Base-by-base conservation (phyloP, 1,140 invertebrate genomes). In the Maniola jurtina region DNA sequence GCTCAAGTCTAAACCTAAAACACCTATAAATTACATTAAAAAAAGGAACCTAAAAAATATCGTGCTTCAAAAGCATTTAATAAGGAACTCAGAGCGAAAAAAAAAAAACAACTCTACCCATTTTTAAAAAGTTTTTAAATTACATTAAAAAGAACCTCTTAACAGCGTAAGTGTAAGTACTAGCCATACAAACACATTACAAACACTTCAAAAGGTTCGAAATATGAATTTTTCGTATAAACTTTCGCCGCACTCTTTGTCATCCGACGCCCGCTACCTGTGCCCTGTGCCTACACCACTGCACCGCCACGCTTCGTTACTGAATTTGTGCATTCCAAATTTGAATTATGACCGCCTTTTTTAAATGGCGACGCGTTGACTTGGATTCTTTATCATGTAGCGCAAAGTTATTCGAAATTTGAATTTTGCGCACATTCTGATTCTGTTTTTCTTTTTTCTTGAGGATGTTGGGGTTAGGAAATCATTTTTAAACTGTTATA, bases 261-360 rank as follows among this genome's bases (percentile, higher is more conserved):
- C 68, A 75, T 64, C 66, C 73, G 71, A 75, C 56, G 45, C 13
- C 54, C 62, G 71, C 77, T 76, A 79, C 73, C 77, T 77, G 76
- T 52, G 48, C 16, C 7, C 77, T 77, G 76, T 55, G 52, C 52
- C 11, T 70, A 63, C 38, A 50, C 40, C 54, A 57, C 55, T 25
- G 25, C 59, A 64, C 62, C 58, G 75, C 54, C 69, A 83, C 82
- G 80, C 68, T 86, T 86, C 82, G 82, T 86, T 86, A 86, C 75
- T 75, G 67, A 74, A 86, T 83, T 86, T 83, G 79, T 76, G 64
- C 72, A 71, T 77, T 76, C 77, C 77, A 79, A 82, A 76, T 86
- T 86, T 84, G 81, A 87, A 75, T 83, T 86, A 86, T 71, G 71
- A 68, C 58, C 36, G 47, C 65, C 68, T 72, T 55, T 77, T 74